phyloP scores from a whole-genome alignment of 2,113 vertebrate genomes.

The Poeciliopsis retropinna region DNA sequence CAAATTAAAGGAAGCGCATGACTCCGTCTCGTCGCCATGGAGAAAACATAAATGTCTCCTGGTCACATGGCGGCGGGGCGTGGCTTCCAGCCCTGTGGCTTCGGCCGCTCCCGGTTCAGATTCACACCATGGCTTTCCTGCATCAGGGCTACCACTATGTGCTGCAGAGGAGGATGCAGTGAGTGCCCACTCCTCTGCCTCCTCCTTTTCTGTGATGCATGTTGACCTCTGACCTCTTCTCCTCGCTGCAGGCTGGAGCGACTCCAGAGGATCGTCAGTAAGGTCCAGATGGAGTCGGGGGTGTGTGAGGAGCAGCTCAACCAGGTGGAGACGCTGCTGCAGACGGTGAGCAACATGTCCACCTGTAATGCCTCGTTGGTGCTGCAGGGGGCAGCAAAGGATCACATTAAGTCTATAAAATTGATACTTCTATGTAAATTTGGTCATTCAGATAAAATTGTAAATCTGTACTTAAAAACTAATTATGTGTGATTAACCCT shows the following conservation, averaged over 20 bases:
- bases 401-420: no score
- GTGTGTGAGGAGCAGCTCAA: conserved; percentile 97
- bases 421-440: no score
- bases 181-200: conserved; percentile 41
- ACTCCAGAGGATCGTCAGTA: conserved; percentile 91
- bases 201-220: not conserved
- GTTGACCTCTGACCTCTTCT: conserved; percentile 46
- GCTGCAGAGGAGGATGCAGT: conserved; percentile 56
- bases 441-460: no score
- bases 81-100: conserved; percentile 2
- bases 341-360: conserved; percentile 80
- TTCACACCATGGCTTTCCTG: conserved; percentile 75
- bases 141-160: conserved; percentile 70
- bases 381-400: not conserved
- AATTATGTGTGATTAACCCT: no score
- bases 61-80: conserved; percentile 56
- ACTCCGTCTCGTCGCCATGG: conserved; percentile 14
- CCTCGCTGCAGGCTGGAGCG: conserved; percentile 85
- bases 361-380: not conserved
- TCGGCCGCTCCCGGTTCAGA: not conserved
- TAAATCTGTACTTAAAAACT: no score
- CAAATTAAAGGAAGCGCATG: conserved; percentile 27
- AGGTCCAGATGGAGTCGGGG: conserved; percentile 94
- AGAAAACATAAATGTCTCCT: conserved; percentile 18
- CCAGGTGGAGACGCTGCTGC: conserved; percentile 90